Conservation (phyloP, 2,888 invertebrate species). For the Lasioglossum leucozonium region DNA sequence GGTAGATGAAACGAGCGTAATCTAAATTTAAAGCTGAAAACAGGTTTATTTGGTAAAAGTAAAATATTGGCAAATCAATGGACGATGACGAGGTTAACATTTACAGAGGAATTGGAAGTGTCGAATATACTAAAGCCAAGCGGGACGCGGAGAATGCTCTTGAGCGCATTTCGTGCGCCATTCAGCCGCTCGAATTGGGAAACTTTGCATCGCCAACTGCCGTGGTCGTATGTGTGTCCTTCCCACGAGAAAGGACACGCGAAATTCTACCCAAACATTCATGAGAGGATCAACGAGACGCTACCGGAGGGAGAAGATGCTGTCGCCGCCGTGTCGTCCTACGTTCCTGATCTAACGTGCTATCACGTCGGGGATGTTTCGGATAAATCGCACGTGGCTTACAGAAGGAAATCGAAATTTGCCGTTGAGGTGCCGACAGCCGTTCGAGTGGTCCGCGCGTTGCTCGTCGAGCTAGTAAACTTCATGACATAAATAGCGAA, state of each 20-base stretch:
- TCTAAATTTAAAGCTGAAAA: too few species aligned
- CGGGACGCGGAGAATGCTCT: constrained; percentile 41
- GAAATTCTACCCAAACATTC: constrained; percentile 52
- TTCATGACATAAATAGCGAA: not conserved
- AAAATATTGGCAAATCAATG: too few species aligned
- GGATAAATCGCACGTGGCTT: constrained; percentile 32
- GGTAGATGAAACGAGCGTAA: too few species aligned
- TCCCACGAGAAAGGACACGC: constrained; percentile 57
- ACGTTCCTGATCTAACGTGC: constrained; percentile 55
- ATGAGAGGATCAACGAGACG: constrained; percentile 56
- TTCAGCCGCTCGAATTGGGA: constrained; percentile 23
- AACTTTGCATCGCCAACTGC: constrained; percentile 58
- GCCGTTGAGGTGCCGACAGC: not conserved
- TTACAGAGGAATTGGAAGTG: not conserved
- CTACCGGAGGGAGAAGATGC: not conserved
- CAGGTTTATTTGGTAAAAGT: too few species aligned
- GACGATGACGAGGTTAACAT: not conserved
- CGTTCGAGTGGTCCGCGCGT: not conserved
- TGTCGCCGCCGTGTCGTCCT: constrained; percentile 21
- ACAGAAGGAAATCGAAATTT: constrained; percentile 40
- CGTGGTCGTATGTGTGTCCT: constrained; percentile 58
- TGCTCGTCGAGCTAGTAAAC: constrained; percentile 10
- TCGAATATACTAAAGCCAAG: not conserved
- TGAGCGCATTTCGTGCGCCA: constrained; percentile 32
- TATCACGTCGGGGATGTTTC: constrained; percentile 39